Evolutionary conservation across 2,888 invertebrate species (phyloP), one percentile per base, ranked within the genome.

Genomic region (Brenthis daphne): DNA sequence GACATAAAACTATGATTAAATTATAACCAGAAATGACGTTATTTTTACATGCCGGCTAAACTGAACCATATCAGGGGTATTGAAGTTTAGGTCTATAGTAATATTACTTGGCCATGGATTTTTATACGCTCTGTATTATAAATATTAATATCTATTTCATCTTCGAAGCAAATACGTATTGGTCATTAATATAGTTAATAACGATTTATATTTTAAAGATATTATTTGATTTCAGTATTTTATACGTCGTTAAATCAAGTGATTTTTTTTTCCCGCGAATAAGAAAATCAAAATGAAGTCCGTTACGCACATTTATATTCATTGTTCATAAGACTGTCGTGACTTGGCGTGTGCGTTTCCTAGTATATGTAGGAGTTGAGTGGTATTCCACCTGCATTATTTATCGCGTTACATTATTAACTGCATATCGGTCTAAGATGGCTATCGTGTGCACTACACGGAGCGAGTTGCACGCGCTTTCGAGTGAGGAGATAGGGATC

Each of bases 391-490:
- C 87, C 87, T 86, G 88, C 85, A 87, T 87, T 89, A 89, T 90
- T 89, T 91, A 91, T 90, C 89, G 85, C 85, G 83, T 86, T 83
- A 86, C 87, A 87, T 88, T 90, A 91, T 89, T 90, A 89, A 89
- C 87, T 85, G 88, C 89, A 85, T 89, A 91, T 90, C 89, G 85
- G 82, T 79, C 81, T 75, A 80, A 89, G 92, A 92, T 90, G 85
- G 85, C 86, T 89, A 91, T 92, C 91, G 80, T 77, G 82, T 80
- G 83, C 83, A 81, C 82, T 87, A 89, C 90, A 89, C 88, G 80
- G 81, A 79, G 78, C 82, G 82, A 82, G 81, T 80, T 88, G 89
- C 91, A 89, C 90, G 89, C 89, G 89, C 88, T 87, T 88, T 86
- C 84, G 79, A 85, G 80, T 85, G 73, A 75, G 73, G 77, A 84